Base-by-base conservation (phyloP, 2,888 invertebrate species). In the Venusia cambrica region DNA sequence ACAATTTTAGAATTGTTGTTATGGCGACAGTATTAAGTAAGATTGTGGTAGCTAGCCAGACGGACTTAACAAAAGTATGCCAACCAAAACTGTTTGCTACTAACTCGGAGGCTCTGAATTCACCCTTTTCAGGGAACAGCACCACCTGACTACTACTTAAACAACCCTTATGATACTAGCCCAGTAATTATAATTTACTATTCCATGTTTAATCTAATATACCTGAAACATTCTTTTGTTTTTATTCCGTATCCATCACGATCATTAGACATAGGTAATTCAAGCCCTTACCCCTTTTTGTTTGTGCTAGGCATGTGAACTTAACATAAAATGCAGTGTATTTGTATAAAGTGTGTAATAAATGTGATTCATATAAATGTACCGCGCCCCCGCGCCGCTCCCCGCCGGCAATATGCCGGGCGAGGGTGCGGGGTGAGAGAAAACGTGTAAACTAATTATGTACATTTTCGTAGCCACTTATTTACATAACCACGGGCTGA, bases 371-470 rank as follows among this genome's bases (percentile, higher is more conserved):
- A 83, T 81, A 80, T 83, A 80, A 80, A 80, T 78, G 75, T 75
- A 74, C 79, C 81, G 78, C 79, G 74, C 64, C 69, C 73, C 66
- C 61, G 39, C 51, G 47, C 53, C 47, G 36, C n/a, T n/a, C 42
- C 42, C 49, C 44, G 45, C 48, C 38, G 56, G 67, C 79, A 78
- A 79, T 78, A 79, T 79, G 79, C 70, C 71, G 54, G 30, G 29
- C 10, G 26, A 36, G 69, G 70, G 44, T 37, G 44, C 50, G 61
- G 69, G 70, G 68, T 62, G 66, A 56, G 72, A 78, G 84, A 81
- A 84, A 85, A 85, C 80, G 84, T 85, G 85, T 85, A 85, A 87
- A 87, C 85, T 85, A 85, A 87, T 85, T 85, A 85, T 85, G 80
- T 85, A 87, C 80, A 79, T 85, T 85, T 85, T 84, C 83, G 85